phyloP scores from a whole-genome alignment of 2,888 invertebrate species.

The Drosophila merina region DNA sequence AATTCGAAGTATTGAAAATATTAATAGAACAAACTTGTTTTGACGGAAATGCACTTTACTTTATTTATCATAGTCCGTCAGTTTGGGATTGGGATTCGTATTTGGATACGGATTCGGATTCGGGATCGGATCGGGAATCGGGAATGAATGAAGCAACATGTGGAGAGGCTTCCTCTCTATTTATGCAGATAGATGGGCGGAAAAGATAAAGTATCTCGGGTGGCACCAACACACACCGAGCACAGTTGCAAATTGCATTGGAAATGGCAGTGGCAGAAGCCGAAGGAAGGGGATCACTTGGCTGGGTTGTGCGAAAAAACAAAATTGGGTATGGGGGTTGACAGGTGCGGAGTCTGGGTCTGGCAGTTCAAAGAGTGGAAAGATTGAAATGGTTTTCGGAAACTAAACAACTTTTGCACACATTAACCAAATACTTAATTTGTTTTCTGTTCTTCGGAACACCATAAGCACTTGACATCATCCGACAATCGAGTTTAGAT shows the following conservation, averaged over 20 bases:
- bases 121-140: conserved; percentile 51
- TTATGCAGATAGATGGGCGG: conserved; percentile 81
- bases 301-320: not conserved
- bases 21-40: conserved; percentile 80
- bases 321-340: conserved; percentile 36
- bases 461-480: conserved; percentile 70
- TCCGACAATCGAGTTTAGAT: conserved; percentile 43
- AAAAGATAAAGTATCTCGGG: conserved; percentile 72
- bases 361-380: conserved; percentile 43
- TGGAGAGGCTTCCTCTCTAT: conserved; percentile 69
- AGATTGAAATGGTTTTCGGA: conserved; percentile 41
- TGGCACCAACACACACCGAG: conserved; percentile 33
- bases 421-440: conserved; percentile 3
- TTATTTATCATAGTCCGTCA: conserved; percentile 77
- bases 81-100: conserved; percentile 40
- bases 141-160: conserved; percentile 79
- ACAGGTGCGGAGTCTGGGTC: conserved; percentile 53
- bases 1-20: conserved; percentile 80
- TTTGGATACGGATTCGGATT: conserved; percentile 30
- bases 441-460: not conserved
- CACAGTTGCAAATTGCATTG: conserved; percentile 49
- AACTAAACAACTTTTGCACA: conserved; percentile 21
- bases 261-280: not conserved
- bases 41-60: conserved; percentile 80
- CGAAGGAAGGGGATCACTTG: conserved; percentile 23